Percentiles rank a stretch among this genome's conserved stretches.
Evolutionary conservation across 2,888 invertebrate species (phyloP).

Genomic region (Eupithecia abbreviata): DNA sequence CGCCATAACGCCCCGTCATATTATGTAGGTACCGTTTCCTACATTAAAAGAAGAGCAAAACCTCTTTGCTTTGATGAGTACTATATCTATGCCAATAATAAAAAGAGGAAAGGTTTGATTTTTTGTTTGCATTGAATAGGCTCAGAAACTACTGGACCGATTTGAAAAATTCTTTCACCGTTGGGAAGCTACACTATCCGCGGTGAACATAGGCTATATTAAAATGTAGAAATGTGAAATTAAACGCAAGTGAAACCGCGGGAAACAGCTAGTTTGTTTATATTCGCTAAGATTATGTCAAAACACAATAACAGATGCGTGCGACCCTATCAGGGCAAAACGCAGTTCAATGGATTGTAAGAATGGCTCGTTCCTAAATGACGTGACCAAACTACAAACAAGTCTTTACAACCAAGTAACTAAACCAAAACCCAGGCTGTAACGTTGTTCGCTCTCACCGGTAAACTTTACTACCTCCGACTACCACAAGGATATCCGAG

Average conservation of each 20-base stretch:
- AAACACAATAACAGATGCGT: background rate
- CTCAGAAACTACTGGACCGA: no score
- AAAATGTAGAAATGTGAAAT: no score
- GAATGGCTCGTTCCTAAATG: background rate
- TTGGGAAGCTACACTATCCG: no score
- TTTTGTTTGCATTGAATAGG: no score
- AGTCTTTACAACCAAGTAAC: background rate
- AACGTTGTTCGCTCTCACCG: background rate
- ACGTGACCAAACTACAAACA: background rate
- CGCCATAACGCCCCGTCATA: no score
- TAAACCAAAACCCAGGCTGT: background rate
- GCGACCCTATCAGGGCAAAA: background rate
- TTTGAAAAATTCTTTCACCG: no score
- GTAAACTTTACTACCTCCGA: background rate
- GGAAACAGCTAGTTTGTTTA: background rate
- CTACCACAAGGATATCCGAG: constrained; percentile 23
- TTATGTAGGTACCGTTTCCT: background rate
- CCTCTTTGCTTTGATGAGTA: background rate
- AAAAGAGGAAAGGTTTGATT: no score
- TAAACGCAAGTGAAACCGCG: no score
- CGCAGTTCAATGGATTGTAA: background rate
- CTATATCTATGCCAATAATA: no score
- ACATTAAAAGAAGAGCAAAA: background rate
- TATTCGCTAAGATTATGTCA: background rate
- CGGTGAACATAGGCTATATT: no score